Percentiles rank a stretch among this genome's conserved stretches.
These are phyloP conservation scores for Ceryle rudis DNA, from an alignment of 2,797 vertebrate genomes.

Conservation along the genomic window DNA sequence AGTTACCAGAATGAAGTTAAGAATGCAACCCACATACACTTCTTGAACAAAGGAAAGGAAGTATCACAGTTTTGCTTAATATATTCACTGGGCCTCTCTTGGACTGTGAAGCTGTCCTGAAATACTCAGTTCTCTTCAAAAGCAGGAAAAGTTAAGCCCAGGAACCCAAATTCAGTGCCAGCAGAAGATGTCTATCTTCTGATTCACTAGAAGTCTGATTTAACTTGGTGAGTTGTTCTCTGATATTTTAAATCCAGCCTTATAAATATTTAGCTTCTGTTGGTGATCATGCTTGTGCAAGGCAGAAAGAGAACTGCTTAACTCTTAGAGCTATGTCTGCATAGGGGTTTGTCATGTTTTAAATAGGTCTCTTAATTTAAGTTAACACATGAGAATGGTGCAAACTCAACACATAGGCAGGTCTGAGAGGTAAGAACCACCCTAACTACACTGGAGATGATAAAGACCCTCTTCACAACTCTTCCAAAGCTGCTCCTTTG, in stretches of 20 bases:
- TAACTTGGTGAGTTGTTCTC: neutral
- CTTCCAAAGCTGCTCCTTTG: neutral
- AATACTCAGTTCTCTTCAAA: neutral
- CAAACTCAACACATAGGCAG: neutral
- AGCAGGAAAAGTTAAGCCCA: neutral
- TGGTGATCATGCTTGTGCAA: neutral
- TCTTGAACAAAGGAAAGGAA: slow-evolving; percentile 23
- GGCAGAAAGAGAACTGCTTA: neutral
- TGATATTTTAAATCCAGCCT: neutral
- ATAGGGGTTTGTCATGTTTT: neutral
- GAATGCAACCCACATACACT: neutral
- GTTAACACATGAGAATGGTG: neutral
- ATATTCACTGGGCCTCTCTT: neutral
- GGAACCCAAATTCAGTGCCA: neutral
- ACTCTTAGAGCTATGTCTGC: neutral
- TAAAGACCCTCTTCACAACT: neutral
- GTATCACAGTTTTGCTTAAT: neutral
- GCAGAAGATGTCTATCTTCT: neutral
- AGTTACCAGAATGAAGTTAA: slow-evolving; percentile 6
- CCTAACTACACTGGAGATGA: neutral
- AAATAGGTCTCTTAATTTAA: neutral
- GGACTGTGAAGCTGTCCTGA: neutral
- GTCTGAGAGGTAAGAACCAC: neutral
- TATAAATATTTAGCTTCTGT: neutral
- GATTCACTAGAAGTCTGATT: neutral